Evolutionary conservation across 2,888 invertebrate genomes (phyloP), one percentile per base, ranked within the genome.

Genomic region (Cephus runcator): DNA sequence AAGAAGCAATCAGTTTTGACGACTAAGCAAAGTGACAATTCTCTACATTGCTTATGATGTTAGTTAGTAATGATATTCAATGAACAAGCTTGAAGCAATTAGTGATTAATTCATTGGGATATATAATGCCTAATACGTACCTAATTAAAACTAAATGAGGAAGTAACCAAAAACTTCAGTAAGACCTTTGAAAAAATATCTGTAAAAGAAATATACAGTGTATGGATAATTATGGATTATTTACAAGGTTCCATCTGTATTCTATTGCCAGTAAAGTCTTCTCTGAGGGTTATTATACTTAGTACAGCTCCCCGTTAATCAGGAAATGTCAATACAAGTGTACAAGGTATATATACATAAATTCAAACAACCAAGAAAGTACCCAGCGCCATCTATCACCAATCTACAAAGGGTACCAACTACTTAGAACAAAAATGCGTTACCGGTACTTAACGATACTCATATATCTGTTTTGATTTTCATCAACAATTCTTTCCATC

Each of bases 131-230:
- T 35, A 23, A 74, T 74, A 74, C 74, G 74, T 74, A 74, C 74
- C 74, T 74, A 74, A 35, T 74, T 74, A 74, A 34, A 74, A 74
- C 74, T 74, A 74, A 74, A 74, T 12, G n/a, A n/a, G 79, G 69
- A 56, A 79, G 74, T 73, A 76, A 79, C 76, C 76, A 74, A 79
- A 74, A 79, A 73, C 76, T 68, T 73, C 30, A 34, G 40, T 69
- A 73, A 73, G 74, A 79, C 40, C 79, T 76, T 56, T 23, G 76
- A 35, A 3, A 35, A 40, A 74, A 40, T 69, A 69, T 73, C 79
- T 79, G 79, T 74, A 79, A 79, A 79, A 74, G 71, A 71, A 71
- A 56, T 71, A 34, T 71, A 56, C 9, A 23, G 56, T 56, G 23
- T 23, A 23, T 23, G 56, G 23, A 56, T 56, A 56, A 56, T 56